Percentiles rank a stretch among this genome's conserved stretches.
Conservation (phyloP, 2,797 vertebrate genomes). For the Sternarchorhynchus goeldii region DNA sequence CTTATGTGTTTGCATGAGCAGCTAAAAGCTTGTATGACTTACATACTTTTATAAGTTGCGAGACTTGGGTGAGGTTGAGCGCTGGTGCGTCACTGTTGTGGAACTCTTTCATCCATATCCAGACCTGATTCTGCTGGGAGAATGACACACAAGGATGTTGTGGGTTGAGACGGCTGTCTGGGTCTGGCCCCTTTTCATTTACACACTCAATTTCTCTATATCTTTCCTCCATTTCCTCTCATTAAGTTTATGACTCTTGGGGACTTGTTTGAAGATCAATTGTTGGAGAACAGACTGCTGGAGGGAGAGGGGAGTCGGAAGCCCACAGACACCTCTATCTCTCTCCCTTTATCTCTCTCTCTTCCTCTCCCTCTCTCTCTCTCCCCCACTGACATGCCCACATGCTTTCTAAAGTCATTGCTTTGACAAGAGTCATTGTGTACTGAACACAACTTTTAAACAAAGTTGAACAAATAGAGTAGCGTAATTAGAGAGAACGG, state of each 20-base stretch:
- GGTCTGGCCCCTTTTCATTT: slow-evolving; percentile 57
- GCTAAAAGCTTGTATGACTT: neutral
- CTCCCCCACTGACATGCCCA: slow-evolving; percentile 36
- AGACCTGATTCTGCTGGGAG: slow-evolving; percentile 37
- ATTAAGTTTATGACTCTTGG: slow-evolving; percentile 62
- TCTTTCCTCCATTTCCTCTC: slow-evolving; percentile 65
- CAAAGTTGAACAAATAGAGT: slow-evolving; percentile 41
- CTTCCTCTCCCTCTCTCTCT: slow-evolving; percentile 17
- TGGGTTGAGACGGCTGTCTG: slow-evolving; percentile 36
- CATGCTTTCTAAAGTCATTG: slow-evolving; percentile 30
- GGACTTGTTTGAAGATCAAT: slow-evolving; percentile 64
- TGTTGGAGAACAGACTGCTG: slow-evolving; percentile 49
- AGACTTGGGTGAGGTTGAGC: slow-evolving; percentile 32
- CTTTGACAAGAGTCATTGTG: slow-evolving; percentile 28
- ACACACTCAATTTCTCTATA: slow-evolving; percentile 57
- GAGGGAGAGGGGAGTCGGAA: slow-evolving; percentile 48
- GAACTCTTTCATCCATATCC: slow-evolving; percentile 34
- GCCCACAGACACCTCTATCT: slow-evolving; percentile 43
- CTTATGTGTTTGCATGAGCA: neutral
- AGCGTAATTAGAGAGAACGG: slow-evolving; percentile 45
- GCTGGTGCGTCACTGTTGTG: slow-evolving; percentile 15
- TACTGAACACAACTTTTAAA: slow-evolving; percentile 40
- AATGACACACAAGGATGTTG: slow-evolving; percentile 28
- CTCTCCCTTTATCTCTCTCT: neutral
- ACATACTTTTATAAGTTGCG: slow-evolving; percentile 23